A percentile compares a stretch with the other conserved stretches of the same genome.
These are phyloP conservation scores for Mimachlamys varia DNA, from an alignment of 2,888 invertebrate genomes.

Conservation along the genomic window DNA sequence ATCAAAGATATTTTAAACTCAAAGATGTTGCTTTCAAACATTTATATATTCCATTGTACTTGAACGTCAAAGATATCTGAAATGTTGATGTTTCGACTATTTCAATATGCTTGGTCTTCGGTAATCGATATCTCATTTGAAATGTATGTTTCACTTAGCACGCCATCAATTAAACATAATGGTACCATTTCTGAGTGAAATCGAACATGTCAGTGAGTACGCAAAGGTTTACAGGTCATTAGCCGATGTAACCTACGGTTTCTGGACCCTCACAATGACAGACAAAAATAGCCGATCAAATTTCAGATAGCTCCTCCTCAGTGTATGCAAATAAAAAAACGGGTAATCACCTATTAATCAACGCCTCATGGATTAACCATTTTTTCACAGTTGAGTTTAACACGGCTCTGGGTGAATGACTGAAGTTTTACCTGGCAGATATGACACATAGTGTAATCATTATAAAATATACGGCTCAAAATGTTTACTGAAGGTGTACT, in stretches of 20 bases:
- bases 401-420: neutral
- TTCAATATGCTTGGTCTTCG: neutral
- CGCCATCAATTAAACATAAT: no score
- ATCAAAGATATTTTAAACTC: no score
- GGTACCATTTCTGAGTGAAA: neutral
- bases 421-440: neutral
- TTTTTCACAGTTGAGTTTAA: neutral
- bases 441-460: no score
- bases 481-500: no score
- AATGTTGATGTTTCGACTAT: neutral
- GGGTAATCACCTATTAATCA: constrained; percentile 7
- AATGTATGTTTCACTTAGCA: neutral
- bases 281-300: neutral
- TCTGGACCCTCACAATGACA: neutral
- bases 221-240: neutral
- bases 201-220: neutral
- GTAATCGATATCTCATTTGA: constrained; percentile 1
- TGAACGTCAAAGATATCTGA: neutral
- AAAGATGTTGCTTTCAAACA: neutral
- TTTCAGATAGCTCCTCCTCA: neutral
- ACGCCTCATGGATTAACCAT: neutral
- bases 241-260: neutral
- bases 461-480: no score
- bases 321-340: constrained; percentile 19
- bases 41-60: neutral